Evolutionary conservation across 2,888 invertebrate genomes (phyloP), one percentile per base, ranked within the genome.

Genomic region (Atethmia centrago): DNA sequence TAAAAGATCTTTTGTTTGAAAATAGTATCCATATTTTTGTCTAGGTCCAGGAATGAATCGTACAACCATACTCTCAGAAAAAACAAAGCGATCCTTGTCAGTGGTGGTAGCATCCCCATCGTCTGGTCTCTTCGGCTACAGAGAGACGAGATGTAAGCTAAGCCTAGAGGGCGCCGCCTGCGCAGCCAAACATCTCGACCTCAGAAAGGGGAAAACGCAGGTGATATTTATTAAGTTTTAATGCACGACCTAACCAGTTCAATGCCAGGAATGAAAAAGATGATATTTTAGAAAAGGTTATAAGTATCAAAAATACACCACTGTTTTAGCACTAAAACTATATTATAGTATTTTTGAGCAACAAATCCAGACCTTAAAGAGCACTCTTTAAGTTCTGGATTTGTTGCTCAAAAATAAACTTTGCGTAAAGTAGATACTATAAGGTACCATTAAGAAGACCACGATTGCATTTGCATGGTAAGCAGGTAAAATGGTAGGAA

Each of bases 11-110:
- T 40, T 40, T 40, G 40, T 40, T 40, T 40, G 40, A 40, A 40
- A 8, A 40, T 40, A 9, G 40, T 9, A 40, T 9, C 40, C 9
- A 1, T 36, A 5, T 12, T 0, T 45, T 47, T 53, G 1, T 14
- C 16, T 71, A 95, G 95, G 95, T 88, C 95, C 95, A n/a, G 95
- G 95, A 3, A 95, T 95, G 95, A 93, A 92, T 69, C 88, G 91
- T 36, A 92, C 87, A 49, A 95, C 95, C 5, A 87, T 86, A 0
- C 82, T 95, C n/a, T 93, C 95, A 0, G 88, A 91, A 12, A 78
- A 90, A 61, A 95, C 94, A 0, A 91, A 90, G 49, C 82, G 82
- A 0, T 91, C 92, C 0, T 83, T 94, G 0, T 86, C 89, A 1
- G 93, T 94, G 7, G 87, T 95, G 19, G 92, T 92, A 25, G 83